Evolutionary conservation across 2,113 vertebrate species (phyloP).

Genomic region (Trogon melanurus): DNA sequence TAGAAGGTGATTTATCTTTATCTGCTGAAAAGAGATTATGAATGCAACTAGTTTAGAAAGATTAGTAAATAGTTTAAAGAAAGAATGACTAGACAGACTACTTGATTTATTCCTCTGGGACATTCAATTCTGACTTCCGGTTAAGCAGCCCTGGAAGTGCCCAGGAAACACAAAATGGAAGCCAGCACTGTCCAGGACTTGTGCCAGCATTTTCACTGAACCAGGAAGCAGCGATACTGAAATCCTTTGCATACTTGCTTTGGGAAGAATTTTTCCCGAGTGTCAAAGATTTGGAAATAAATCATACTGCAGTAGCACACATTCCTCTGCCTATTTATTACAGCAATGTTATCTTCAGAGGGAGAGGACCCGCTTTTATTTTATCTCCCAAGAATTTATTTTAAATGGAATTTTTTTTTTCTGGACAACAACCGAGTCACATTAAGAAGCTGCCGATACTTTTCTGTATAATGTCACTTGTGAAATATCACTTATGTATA

Average conservation of each 20-base stretch:
- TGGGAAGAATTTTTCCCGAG: background rate
- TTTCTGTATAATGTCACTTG: background rate
- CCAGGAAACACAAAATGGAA: conserved; percentile 18
- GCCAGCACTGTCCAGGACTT: background rate
- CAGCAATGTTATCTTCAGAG: background rate
- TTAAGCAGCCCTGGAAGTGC: background rate
- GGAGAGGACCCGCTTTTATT: background rate
- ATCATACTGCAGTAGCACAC: background rate
- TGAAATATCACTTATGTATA: conserved; percentile 4
- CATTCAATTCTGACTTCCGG: background rate
- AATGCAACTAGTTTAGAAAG: background rate
- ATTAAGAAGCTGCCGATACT: background rate
- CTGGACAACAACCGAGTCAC: background rate
- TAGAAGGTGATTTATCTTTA: background rate
- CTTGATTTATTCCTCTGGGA: background rate
- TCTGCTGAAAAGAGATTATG: background rate
- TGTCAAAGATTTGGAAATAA: background rate
- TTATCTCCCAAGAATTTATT: conserved; percentile 4
- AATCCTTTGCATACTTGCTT: background rate
- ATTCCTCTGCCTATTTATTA: background rate
- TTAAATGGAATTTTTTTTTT: background rate
- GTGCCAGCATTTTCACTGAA: conserved; percentile 22
- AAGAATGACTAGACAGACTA: background rate
- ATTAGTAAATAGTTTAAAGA: background rate
- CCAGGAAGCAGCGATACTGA: background rate